Percentiles rank a stretch among this genome's conserved stretches.
Conservation (phyloP, 1,140 invertebrate genomes). For the Oreohelix idahoensis region DNA sequence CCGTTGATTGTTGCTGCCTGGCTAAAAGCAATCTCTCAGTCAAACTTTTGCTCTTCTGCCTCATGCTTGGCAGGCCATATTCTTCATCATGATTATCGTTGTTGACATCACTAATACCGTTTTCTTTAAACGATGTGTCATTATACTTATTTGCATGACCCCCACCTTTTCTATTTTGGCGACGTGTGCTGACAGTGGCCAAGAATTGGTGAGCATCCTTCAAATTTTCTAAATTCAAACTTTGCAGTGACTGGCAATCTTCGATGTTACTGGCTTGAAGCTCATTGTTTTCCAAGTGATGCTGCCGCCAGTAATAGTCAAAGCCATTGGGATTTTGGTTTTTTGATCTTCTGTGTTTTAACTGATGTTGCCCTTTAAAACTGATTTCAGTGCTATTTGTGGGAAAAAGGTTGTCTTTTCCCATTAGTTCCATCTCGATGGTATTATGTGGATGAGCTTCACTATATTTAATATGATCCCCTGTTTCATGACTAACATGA, state of each 20-base stretch:
- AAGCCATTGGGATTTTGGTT: not conserved
- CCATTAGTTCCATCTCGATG: not conserved
- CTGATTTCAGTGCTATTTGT: not conserved
- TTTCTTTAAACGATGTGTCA: not conserved
- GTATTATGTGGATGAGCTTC: not conserved
- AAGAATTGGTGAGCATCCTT: not conserved
- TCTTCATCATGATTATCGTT: not conserved
- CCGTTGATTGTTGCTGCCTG: slow-evolving; percentile 10
- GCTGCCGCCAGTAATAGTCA: not conserved
- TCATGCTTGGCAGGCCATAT: slow-evolving; percentile 21
- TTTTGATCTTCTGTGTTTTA: not conserved
- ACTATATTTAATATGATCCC: not conserved
- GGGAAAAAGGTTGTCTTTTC: not conserved
- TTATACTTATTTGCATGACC: not conserved
- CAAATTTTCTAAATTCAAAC: slow-evolving; percentile 22
- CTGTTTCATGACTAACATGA: not conserved
- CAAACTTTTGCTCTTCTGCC: not conserved
- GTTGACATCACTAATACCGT: not conserved
- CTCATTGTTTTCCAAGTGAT: not conserved
- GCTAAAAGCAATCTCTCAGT: slow-evolving; percentile 14
- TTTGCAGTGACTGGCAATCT: not conserved
- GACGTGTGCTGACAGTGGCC: not conserved
- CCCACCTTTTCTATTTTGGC: not conserved
- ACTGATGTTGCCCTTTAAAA: not conserved
- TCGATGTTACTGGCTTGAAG: not conserved